These are phyloP conservation scores for Champsocephalus esox DNA, from an alignment of 2,797 vertebrate genomes.

Conservation along the genomic window DNA sequence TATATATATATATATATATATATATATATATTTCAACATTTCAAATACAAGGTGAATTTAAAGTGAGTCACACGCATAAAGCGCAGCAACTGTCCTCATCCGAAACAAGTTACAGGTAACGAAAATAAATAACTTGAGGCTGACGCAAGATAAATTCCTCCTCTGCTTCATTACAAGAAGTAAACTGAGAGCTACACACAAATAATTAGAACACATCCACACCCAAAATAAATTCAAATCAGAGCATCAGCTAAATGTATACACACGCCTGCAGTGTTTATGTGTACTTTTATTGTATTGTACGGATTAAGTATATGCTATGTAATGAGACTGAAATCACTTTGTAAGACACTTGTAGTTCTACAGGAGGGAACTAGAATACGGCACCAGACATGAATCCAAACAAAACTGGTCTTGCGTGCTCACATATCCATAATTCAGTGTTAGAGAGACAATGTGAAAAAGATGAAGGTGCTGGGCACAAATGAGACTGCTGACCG, in stretches of 20 bases:
- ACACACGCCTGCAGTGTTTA: conserved; percentile 1
- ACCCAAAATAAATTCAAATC: conserved; percentile 15
- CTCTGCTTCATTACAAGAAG: conserved; percentile 14
- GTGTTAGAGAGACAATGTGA: neutral
- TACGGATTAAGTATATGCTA: too few relatives aligned
- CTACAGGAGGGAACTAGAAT: neutral
- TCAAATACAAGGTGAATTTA: too few relatives aligned
- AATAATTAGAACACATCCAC: conserved; percentile 24
- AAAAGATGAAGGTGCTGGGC: neutral
- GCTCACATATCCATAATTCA: neutral
- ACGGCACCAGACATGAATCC: neutral
- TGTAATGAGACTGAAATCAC: neutral
- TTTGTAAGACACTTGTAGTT: conserved; percentile 3
- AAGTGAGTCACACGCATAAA: neutral
- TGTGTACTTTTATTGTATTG: neutral
- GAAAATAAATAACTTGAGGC: neutral
- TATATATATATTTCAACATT: neutral
- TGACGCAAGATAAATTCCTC: neutral
- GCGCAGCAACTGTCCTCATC: neutral
- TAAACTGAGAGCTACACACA: conserved; percentile 20
- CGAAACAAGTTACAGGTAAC: neutral
- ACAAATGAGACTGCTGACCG: too few relatives aligned
- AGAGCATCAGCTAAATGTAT: neutral
- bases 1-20: neutral
- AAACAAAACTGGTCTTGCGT: neutral